Base-by-base conservation (phyloP, 2,113 vertebrate genomes). In the Lichenostomus cassidix region DNA sequence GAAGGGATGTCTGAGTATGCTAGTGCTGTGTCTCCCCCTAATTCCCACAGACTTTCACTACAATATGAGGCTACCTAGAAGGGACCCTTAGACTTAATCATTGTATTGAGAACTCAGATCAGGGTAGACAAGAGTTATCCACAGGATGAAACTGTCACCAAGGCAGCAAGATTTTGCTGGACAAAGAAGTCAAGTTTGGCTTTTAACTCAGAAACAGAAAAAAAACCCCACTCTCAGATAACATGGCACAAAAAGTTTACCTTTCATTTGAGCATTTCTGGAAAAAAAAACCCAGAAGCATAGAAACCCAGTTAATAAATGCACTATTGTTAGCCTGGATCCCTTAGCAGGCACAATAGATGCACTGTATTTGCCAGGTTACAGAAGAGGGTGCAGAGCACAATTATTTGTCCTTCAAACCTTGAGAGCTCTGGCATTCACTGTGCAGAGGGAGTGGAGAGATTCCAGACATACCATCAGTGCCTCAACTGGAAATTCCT, bases 391-490 rank as follows among this genome's bases (percentile, higher is more conserved):
- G 77, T 63, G 56, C 3, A 14, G 84, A 84, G 65, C 52, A 84
- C 63, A 92, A 67, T 73, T 78, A 50, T 84, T 94, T 91, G 69
- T 91, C 73, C 65, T 91, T 89, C 81, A 96, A 64, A 89, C 39
- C 31, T 83, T 87, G 56, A 87, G 39, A 92, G 56, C 29, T 81
- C 78, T 81, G 81, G 50, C 28, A 93, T 76, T 81, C 5, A 2
- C 60, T 71, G 44, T 67, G 52, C 56, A 84, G 56, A 91, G 68
- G 74, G 87, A 87, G 87, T 2, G 4, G 83, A 52, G 52, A 82
- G 84, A 96, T 91, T 94, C 96, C 95, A 95, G 52, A 52, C 90
- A 94, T 95, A 64, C 81, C 81, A 79, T 49, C 58, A 95, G 78
- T 68, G 44, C 62, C 75, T 93, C 63, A 49, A 33, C 79, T 88